phyloP scores from a whole-genome alignment of 2,797 vertebrate genomes.

The Amblyopsis hoosieri region DNA sequence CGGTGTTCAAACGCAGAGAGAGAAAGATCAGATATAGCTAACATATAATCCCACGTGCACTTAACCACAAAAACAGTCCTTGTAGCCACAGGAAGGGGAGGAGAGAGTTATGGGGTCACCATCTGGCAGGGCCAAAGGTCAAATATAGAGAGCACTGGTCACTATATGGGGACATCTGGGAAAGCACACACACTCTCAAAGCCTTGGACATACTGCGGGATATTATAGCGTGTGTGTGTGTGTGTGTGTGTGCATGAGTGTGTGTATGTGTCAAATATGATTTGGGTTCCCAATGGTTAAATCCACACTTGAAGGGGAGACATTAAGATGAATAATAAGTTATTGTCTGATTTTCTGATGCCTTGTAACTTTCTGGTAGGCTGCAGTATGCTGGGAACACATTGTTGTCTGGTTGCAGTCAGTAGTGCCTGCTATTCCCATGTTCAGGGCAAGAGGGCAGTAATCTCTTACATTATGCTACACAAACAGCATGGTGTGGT shows the following conservation, averaged over 20 bases:
- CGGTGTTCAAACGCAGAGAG: too few species aligned
- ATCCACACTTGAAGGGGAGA: background rate
- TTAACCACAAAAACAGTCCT: background rate
- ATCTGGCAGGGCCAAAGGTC: conserved; percentile 69
- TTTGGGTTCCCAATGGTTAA: background rate
- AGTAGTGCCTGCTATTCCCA: conserved; percentile 37
- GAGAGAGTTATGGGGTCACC: conserved; percentile 41
- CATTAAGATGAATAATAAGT: background rate
- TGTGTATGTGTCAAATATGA: background rate
- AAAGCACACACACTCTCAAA: conserved; percentile 13
- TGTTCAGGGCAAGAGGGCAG: conserved; percentile 56
- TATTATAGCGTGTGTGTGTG: background rate
- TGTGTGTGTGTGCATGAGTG: background rate
- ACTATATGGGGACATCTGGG: conserved; percentile 56
- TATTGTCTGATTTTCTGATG: background rate
- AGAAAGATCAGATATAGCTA: too few species aligned
- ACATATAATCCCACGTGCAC: background rate
- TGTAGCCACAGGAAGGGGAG: background rate
- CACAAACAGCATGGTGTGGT: too few species aligned
- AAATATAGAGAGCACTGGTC: conserved; percentile 48
- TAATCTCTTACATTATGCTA: conserved; percentile 23
- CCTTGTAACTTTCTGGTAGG: too few species aligned
- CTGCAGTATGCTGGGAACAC: too few species aligned
- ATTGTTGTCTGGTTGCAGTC: background rate
- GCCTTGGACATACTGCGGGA: conserved; percentile 25